A percentile compares a stretch with the other conserved stretches of the same genome.
These are phyloP conservation scores for Fringilla coelebs DNA, from an alignment of 2,797 vertebrate genomes.

Conservation along the genomic window DNA sequence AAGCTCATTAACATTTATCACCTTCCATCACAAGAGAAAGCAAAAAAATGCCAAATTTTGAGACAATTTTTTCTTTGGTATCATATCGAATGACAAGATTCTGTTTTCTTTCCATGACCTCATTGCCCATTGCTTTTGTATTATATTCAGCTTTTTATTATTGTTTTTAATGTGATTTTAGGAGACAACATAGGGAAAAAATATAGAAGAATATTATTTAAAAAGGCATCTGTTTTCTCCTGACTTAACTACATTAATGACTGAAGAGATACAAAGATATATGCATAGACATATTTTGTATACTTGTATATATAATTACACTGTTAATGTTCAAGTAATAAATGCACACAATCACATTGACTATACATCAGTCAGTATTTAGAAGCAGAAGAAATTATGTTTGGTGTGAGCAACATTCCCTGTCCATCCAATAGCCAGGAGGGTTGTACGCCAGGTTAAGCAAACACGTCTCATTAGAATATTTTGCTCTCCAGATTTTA, in stretches of 20 bases:
- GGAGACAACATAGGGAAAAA: neutral
- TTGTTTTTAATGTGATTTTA: neutral
- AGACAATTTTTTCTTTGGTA: neutral
- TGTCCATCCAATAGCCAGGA: neutral
- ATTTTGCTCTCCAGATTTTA: neutral
- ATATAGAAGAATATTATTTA: neutral
- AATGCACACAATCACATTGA: neutral
- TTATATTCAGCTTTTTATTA: neutral
- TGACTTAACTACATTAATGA: neutral
- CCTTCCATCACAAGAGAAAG: neutral
- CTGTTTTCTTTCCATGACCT: neutral
- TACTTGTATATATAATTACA: neutral
- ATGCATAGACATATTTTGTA: neutral
- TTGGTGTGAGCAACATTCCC: neutral
- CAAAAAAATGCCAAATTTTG: neutral
- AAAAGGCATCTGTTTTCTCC: neutral
- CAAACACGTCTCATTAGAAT: neutral
- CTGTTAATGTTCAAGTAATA: neutral
- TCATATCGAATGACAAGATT: neutral
- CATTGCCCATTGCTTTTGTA: neutral
- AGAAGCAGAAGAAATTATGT: neutral
- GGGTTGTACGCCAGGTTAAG: neutral
- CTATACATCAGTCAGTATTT: neutral
- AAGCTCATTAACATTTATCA: neutral
- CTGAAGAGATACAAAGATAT: neutral